A percentile compares a stretch with the other conserved stretches of the same genome.
phyloP scores from a whole-genome alignment of 2,113 vertebrate species.

The Phyllostomus discolor region DNA sequence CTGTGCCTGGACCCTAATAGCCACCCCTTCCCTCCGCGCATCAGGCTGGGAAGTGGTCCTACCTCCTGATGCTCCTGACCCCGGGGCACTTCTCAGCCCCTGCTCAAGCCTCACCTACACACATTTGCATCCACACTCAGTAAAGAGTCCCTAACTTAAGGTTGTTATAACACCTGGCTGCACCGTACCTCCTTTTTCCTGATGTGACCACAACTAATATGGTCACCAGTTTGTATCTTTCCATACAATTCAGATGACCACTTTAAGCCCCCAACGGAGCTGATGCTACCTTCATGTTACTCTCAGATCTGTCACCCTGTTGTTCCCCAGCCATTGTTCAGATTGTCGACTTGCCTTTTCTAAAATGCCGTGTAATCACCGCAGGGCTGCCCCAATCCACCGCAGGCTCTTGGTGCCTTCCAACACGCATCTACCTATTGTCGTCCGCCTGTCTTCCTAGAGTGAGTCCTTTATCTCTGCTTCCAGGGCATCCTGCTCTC shows the following conservation, averaged over 20 bases:
- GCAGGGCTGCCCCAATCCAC: not conserved
- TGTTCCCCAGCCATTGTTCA: not conserved
- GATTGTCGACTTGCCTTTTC: not conserved
- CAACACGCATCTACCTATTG: not conserved
- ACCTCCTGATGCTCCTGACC: no score
- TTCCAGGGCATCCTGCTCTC: slow-evolving; percentile 18
- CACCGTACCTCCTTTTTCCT: not conserved
- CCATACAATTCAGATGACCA: not conserved
- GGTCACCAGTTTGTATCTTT: not conserved
- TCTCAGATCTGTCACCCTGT: not conserved
- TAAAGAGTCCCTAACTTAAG: not conserved
- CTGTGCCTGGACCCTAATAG: not conserved
- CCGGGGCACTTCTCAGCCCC: not conserved
- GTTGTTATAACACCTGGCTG: not conserved
- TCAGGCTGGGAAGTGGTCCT: not conserved
- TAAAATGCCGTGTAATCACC: not conserved
- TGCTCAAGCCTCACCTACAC: not conserved
- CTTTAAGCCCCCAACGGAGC: not conserved
- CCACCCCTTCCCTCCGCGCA: not conserved
- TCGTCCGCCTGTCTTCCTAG: not conserved
- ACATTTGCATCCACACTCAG: not conserved
- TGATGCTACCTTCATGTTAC: not conserved
- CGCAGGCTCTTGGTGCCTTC: not conserved
- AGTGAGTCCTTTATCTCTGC: slow-evolving; percentile 19
- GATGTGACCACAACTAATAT: not conserved